Evolutionary conservation across 1,140 invertebrate genomes (phyloP), one percentile per base, ranked within the genome.

Genomic region (Manduca sexta): DNA sequence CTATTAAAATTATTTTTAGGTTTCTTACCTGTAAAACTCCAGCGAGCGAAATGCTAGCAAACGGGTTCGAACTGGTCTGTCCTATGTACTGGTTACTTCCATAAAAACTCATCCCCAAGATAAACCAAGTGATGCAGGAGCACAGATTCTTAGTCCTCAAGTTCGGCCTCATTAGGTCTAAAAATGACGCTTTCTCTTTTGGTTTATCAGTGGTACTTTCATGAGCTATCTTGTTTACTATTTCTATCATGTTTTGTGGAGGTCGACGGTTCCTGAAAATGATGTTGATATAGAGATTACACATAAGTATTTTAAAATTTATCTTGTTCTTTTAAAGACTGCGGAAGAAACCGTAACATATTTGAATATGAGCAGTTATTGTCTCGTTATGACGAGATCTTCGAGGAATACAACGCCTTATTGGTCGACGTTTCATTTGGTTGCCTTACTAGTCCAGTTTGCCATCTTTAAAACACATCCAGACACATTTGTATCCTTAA

Each of bases 31-130:
- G 52, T 21, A 91, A 46, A 0, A 11, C 17, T 49, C 88, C 89
- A 8, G 90, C 91, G 1, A 91, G 55, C 1, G 89, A 81, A 16
- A 92, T 89, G 64, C 91, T 91, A 1, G 91, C 12, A 55, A 92
- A 92, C 18, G 91, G 90, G 67, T 92, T 77, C 0, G 89, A 90
- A 6, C 88, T 89, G 5, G 91, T 74, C 53, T 89, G 87, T 0
- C 90, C 89, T 29, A 92, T 88, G 52, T 91, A 92, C 59, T 92
- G 91, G 0, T 90, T 90, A 12, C 91, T 88, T 1, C 91, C 92
- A 50, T 91, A 93, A 52, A 91, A 89, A 16, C 89, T 89, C 60
- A 92, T 82, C 5, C 91, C 91, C 26, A 89, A 89, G 1, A 90
- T 88, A 3, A 90, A 60, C 91, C 92, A 92, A 43, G 89, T 87